These are phyloP conservation scores for Gasterosteus nipponicus DNA, from an alignment of 2,113 vertebrate species.

Conservation along the genomic window DNA sequence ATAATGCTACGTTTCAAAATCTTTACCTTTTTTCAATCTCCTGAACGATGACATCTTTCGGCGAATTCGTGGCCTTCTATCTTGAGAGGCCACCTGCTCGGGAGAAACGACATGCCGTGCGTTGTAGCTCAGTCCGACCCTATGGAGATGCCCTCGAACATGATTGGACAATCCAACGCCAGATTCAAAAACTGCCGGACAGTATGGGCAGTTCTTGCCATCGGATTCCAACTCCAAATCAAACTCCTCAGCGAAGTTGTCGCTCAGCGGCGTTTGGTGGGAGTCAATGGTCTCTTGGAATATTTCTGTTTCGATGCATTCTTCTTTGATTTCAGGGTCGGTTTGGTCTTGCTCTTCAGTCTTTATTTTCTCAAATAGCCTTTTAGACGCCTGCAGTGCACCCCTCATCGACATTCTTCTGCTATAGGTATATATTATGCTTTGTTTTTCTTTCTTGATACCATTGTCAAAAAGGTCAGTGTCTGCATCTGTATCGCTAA, in stretches of 20 bases:
- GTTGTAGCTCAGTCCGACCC: conserved; percentile 92
- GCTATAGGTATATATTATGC: conserved; percentile 75
- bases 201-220: conserved; percentile 91
- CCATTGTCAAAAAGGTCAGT: conserved; percentile 51
- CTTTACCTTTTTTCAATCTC: conserved; percentile 91
- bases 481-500: conserved; percentile 47
- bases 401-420: conserved; percentile 79
- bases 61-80: conserved; percentile 91
- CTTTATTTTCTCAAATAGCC: conserved; percentile 75
- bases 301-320: conserved; percentile 74
- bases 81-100: conserved; percentile 91
- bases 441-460: conserved; percentile 71
- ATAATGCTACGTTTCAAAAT: not conserved
- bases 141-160: conserved; percentile 92
- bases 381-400: conserved; percentile 73
- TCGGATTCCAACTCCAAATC: conserved; percentile 77
- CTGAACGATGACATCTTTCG: conserved; percentile 87
- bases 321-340: conserved; percentile 75
- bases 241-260: conserved; percentile 59
- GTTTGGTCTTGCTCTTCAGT: conserved; percentile 60
- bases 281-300: conserved; percentile 66
- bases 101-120: conserved; percentile 91
- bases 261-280: conserved; percentile 57
- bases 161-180: conserved; percentile 95
- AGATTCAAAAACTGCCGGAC: conserved; percentile 93